Percentiles rank a stretch among this genome's conserved stretches.
Conservation (phyloP, 2,888 invertebrate species). For the Eupithecia dodoneata region DNA sequence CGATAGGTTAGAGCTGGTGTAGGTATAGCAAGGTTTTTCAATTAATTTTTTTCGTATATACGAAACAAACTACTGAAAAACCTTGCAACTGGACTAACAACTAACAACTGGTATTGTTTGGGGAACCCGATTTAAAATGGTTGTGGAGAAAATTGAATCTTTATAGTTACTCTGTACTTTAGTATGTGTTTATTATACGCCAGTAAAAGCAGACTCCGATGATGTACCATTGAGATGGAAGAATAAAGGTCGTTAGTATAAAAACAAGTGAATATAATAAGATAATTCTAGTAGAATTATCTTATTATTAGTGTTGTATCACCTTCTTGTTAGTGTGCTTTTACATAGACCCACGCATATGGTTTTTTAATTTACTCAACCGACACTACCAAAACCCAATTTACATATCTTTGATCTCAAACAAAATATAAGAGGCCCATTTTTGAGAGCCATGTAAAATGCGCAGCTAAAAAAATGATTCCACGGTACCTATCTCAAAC, state of each 20-base stretch:
- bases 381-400: slow-evolving; percentile 28
- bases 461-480: slow-evolving; percentile 62
- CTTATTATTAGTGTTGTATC: no score
- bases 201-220: neutral
- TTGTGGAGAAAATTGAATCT: neutral
- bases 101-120: neutral
- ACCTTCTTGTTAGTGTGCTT: neutral
- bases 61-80: no score
- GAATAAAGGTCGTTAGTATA: neutral
- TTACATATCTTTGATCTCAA: slow-evolving; percentile 36
- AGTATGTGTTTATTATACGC: neutral
- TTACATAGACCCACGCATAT: neutral
- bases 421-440: slow-evolving; percentile 26
- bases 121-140: neutral
- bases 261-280: neutral
- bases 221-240: neutral
- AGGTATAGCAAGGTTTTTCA: neutral
- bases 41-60: no score
- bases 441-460: slow-evolving; percentile 38
- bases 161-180: neutral
- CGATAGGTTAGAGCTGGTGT: neutral
- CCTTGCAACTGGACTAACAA: no score
- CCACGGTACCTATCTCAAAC: slow-evolving; percentile 76
- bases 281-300: neutral
- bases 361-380: slow-evolving; percentile 20